Conservation (phyloP, 2,797 vertebrate genomes). For the Acipenser transmontanus region DNA sequence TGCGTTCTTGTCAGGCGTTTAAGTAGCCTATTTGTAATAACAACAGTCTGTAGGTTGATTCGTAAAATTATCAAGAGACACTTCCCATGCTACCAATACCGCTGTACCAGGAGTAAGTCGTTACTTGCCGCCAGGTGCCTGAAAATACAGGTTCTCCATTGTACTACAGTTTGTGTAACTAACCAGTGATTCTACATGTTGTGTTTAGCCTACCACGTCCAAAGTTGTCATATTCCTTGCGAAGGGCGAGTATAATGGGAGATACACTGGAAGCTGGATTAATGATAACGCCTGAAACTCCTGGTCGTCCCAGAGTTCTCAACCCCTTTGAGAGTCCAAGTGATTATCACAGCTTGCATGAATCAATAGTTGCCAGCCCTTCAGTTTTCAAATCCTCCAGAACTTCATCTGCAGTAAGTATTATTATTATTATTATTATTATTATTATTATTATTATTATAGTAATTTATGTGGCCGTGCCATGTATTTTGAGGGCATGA, state of each 20-base stretch:
- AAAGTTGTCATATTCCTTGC: background rate
- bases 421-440: background rate
- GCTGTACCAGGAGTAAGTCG: too few relatives aligned
- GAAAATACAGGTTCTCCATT: too few relatives aligned
- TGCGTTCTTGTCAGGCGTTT: background rate
- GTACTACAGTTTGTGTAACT: too few relatives aligned
- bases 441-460: too few relatives aligned
- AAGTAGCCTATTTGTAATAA: too few relatives aligned
- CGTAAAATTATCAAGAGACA: too few relatives aligned
- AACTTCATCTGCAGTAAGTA: slow-evolving; percentile 62
- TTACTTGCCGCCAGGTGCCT: too few relatives aligned
- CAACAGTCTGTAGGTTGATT: too few relatives aligned
- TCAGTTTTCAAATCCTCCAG: slow-evolving; percentile 75
- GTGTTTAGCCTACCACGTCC: background rate
- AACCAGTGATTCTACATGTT: too few relatives aligned
- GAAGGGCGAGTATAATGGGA: slow-evolving; percentile 57
- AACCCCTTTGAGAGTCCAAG: slow-evolving; percentile 96
- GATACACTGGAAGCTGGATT: slow-evolving; percentile 63
- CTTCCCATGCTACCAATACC: too few relatives aligned
- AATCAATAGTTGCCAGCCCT: slow-evolving; percentile 81
- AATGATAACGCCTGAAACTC: slow-evolving; percentile 82
- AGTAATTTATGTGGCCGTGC: too few relatives aligned
- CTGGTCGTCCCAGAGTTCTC: slow-evolving; percentile 67
- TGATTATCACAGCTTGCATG: slow-evolving; percentile 84
- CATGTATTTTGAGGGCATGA: too few relatives aligned